Percentiles rank a stretch among this genome's conserved stretches.
phyloP scores from a whole-genome alignment of 2,113 vertebrate species.

The Rhabdomys dilectus region DNA sequence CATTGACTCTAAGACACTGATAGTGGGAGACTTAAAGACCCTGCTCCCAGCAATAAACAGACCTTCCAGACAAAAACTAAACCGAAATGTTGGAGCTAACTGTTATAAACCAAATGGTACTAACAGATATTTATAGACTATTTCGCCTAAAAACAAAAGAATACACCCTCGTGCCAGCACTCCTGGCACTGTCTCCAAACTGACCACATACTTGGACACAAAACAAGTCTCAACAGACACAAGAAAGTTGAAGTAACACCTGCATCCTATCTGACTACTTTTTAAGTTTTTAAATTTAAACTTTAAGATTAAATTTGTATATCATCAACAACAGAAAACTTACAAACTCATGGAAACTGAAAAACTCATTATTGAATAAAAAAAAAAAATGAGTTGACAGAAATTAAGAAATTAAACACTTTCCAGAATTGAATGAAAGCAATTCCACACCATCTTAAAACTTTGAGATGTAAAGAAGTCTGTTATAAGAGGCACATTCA shows the following conservation, averaged over 20 bases:
- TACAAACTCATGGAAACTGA: neutral
- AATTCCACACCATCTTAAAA: neutral
- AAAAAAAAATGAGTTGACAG: neutral
- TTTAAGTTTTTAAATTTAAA: neutral
- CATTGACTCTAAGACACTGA: neutral
- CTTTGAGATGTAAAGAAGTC: neutral
- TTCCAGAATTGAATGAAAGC: neutral
- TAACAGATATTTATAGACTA: neutral
- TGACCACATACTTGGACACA: neutral
- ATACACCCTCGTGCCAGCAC: neutral
- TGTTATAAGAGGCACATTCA: neutral
- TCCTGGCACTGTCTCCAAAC: neutral
- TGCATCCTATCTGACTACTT: neutral
- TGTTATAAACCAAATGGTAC: neutral
- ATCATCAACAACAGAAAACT: neutral
- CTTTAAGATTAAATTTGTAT: neutral
- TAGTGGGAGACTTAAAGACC: neutral
- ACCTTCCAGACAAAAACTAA: neutral
- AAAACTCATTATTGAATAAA: neutral
- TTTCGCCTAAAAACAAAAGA: neutral
- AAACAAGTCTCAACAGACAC: neutral
- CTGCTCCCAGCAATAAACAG: neutral
- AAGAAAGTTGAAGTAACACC: neutral
- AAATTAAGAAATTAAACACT: neutral
- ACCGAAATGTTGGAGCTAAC: neutral